phyloP scores from a whole-genome alignment of 2,888 invertebrate species.

The Aporophyla nigra region DNA sequence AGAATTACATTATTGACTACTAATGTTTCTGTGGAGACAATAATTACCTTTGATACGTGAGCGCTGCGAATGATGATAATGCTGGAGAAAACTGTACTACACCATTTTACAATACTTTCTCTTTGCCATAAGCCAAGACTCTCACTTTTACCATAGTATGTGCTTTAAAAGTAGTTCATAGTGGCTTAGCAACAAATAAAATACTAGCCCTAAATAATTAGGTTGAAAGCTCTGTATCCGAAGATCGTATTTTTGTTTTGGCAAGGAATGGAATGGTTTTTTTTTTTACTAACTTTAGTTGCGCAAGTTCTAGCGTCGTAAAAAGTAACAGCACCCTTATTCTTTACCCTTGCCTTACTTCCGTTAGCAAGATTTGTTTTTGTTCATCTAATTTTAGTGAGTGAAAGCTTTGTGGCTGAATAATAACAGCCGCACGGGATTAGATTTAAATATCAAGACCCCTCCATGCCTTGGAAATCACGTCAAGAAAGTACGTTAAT shows the following conservation, averaged over 20 bases:
- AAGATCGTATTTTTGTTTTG: slow-evolving; percentile 3
- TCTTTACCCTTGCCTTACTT: slow-evolving; percentile 16
- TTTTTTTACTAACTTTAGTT: slow-evolving; percentile 10
- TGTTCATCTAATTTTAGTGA: neutral
- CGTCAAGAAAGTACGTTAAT: too few species aligned
- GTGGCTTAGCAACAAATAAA: slow-evolving; percentile 10
- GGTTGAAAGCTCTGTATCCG: slow-evolving; percentile 10
- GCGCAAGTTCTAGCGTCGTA: slow-evolving; percentile 21
- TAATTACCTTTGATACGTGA: slow-evolving; percentile 34
- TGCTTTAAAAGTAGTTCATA: slow-evolving; percentile 1
- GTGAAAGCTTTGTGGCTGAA: too few species aligned
- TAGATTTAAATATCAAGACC: too few species aligned
- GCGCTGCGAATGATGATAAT: slow-evolving; percentile 16
- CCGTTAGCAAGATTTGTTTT: slow-evolving; percentile 7
- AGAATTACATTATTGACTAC: slow-evolving; percentile 17
- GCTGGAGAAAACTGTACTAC: slow-evolving; percentile 50
- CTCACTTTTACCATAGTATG: slow-evolving; percentile 35
- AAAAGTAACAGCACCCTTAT: slow-evolving; percentile 35
- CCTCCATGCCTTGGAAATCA: too few species aligned
- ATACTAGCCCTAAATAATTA: slow-evolving; percentile 22
- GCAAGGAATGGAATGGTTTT: slow-evolving; percentile 5
- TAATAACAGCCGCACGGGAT: too few species aligned
- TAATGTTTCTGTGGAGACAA: slow-evolving; percentile 19
- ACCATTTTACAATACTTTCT: slow-evolving; percentile 58
- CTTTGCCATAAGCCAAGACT: slow-evolving; percentile 33